phyloP scores from a whole-genome alignment of 2,888 invertebrate genomes.

The Athalia cordata region DNA sequence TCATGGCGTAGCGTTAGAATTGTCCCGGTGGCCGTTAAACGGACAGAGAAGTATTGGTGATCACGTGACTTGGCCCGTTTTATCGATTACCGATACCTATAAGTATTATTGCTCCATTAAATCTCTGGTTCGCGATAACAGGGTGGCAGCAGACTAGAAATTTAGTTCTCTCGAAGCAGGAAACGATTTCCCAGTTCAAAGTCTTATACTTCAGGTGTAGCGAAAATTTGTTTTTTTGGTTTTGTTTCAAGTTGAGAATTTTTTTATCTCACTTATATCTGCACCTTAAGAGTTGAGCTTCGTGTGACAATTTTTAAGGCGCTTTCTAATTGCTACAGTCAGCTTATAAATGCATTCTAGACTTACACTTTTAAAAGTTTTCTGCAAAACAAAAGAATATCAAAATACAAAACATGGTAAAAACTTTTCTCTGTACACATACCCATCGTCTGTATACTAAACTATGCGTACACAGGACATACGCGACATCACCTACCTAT shows the following conservation, averaged over 20 bases:
- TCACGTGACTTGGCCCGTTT: conserved; percentile 44
- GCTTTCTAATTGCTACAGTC: too few relatives aligned
- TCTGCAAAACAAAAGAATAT: too few relatives aligned
- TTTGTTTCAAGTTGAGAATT: neutral
- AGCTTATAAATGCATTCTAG: too few relatives aligned
- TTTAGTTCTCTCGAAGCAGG: conserved; percentile 29
- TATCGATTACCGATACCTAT: conserved; percentile 43
- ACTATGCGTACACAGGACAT: too few relatives aligned
- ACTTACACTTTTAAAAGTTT: too few relatives aligned
- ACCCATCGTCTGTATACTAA: too few relatives aligned
- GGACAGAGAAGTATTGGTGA: conserved; percentile 31
- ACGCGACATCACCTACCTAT: too few relatives aligned
- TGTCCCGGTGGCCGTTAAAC: conserved; percentile 34
- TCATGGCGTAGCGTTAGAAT: conserved; percentile 30
- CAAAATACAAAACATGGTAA: too few relatives aligned
- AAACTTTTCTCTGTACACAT: too few relatives aligned
- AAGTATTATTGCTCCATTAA: conserved; percentile 45
- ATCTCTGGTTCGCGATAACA: conserved; percentile 44
- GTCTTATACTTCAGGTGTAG: conserved; percentile 34
- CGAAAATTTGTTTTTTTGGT: neutral
- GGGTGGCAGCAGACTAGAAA: conserved; percentile 42
- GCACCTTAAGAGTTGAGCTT: neutral
- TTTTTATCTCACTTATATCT: neutral
- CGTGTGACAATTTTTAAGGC: too few relatives aligned
- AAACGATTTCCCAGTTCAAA: conserved; percentile 36